These are phyloP conservation scores for Capreolus pygargus DNA, from an alignment of 2,113 vertebrate species.

Conservation along the genomic window DNA sequence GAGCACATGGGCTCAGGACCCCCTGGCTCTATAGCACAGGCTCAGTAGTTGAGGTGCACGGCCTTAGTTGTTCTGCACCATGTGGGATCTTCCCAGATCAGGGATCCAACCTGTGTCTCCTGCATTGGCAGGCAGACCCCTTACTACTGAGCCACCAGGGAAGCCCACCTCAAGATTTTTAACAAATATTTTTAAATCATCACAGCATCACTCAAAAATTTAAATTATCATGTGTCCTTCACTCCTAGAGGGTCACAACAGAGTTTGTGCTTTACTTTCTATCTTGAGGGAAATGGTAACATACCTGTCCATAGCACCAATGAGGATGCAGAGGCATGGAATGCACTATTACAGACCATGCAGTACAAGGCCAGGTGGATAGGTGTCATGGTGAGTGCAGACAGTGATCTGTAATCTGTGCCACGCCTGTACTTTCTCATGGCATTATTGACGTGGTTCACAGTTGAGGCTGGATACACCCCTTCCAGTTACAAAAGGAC, in stretches of 20 bases:
- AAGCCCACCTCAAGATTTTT: background rate
- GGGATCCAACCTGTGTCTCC: background rate
- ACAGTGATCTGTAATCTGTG: background rate
- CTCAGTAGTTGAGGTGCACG: background rate
- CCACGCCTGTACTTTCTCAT: background rate
- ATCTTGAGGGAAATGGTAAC: background rate
- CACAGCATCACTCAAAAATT: background rate
- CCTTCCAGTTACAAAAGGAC: background rate
- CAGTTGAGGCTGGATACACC: background rate
- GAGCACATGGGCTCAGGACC: background rate
- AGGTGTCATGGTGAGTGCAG: background rate
- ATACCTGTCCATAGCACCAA: background rate
- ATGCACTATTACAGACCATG: background rate
- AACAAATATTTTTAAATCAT: background rate
- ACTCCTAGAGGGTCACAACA: background rate
- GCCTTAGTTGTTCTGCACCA: background rate
- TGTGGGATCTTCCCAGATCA: background rate
- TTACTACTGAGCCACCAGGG: background rate
- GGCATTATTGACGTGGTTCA: background rate
- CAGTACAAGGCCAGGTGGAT: background rate
- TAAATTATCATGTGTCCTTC: background rate
- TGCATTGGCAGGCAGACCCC: background rate
- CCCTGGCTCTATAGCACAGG: background rate
- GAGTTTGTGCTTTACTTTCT: background rate
- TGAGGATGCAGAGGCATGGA: background rate